Conservation (phyloP, 2,113 vertebrate genomes). For the Aviceda subcristata region DNA sequence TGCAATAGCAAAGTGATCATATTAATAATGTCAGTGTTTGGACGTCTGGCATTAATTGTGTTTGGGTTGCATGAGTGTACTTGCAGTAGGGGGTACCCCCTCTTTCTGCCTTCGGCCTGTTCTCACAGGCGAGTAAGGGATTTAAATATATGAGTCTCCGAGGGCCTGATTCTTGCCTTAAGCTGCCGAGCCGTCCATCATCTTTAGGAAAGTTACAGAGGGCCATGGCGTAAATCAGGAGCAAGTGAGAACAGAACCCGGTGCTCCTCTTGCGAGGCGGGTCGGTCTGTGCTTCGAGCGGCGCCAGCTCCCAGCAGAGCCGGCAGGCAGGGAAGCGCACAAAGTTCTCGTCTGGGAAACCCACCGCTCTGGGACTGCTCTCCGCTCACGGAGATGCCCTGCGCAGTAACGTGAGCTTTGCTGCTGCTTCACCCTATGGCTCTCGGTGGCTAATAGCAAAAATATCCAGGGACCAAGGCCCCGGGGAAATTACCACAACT, state of each 20-base stretch:
- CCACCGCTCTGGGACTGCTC: fast-evolving
- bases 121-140: not conserved
- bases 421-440: not conserved
- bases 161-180: not conserved
- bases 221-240: not conserved
- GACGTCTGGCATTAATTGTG: constrained; percentile 49
- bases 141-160: not conserved
- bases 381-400: fast-evolving
- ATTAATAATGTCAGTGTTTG: constrained; percentile 4
- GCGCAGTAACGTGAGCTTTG: not conserved
- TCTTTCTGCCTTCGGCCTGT: constrained; percentile 30
- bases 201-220: not conserved
- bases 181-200: not conserved
- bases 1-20: not conserved
- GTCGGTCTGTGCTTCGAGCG: fast-evolving
- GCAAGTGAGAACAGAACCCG: not conserved
- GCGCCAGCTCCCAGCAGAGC: not conserved
- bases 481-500: fast-evolving
- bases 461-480: not conserved
- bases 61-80: constrained; percentile 41
- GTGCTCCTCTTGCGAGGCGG: not conserved
- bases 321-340: not conserved
- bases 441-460: not conserved
- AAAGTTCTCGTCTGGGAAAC: not conserved
- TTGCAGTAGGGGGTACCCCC: constrained; percentile 19